Conservation (phyloP, 2,113 vertebrate species). For the Gobio gobio region DNA sequence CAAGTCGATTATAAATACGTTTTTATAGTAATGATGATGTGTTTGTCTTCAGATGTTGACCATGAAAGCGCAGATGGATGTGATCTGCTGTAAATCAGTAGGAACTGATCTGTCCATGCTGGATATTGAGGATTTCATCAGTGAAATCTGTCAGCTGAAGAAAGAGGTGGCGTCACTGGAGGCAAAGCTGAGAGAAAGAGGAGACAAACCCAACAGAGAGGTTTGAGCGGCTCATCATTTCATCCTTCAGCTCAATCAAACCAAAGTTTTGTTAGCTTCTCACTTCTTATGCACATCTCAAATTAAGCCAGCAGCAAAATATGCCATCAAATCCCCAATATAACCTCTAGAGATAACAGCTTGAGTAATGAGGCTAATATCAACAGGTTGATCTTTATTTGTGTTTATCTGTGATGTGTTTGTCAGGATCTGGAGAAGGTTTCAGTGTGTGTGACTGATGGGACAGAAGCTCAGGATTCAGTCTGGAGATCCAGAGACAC, state of each 20-base stretch:
- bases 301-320: neutral
- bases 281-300: neutral
- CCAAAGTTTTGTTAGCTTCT: neutral
- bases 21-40: neutral
- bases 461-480: neutral
- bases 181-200: too few relatives aligned
- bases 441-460: neutral
- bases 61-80: neutral
- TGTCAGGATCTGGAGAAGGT: constrained; percentile 2
- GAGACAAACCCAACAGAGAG: neutral
- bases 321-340: neutral
- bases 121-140: too few relatives aligned
- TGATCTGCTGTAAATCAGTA: constrained; percentile 3
- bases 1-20: neutral
- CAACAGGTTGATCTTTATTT: neutral
- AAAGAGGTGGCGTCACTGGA: too few relatives aligned
- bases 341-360: neutral
- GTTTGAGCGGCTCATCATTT: neutral
- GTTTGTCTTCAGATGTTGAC: neutral
- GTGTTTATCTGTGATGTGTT: neutral
- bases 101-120: too few relatives aligned
- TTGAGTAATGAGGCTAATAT: neutral
- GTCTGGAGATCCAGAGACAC: neutral
- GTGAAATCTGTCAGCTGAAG: too few relatives aligned
- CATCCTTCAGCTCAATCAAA: neutral